Base-by-base conservation (phyloP, 2,113 vertebrate genomes). In the Phrynosoma blainvillii region DNA sequence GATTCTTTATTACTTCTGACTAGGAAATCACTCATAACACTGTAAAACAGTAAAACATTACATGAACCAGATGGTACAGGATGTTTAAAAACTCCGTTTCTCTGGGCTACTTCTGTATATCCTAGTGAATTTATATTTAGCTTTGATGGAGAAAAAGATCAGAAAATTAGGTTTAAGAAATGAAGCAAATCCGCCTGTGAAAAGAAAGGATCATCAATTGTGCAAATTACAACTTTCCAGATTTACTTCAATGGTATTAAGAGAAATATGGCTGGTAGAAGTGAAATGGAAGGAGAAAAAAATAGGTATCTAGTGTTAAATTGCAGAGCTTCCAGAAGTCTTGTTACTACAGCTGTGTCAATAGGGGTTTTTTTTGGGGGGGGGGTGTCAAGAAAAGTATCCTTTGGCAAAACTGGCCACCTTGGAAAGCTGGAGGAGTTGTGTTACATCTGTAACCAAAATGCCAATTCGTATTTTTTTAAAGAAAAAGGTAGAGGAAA, bases 331-430 rank as follows among this genome's bases (percentile, higher is more conserved):
- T 65, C 59, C 73, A 76, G 87, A 83, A 88, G 80, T 36, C 79
- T 68, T 87, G 85, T 82, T 82, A 76, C 73, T 47, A 88, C 81
- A 88, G 87, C 81, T 88, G 87, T 88, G 81, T 88, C 87, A 88
- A 88, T 88, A 84, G 62, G n/a, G n/a, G n/a, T n/a, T n/a, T n/a
- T n/a, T n/a, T 83, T 71, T 27, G 56, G 30, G 62, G 32, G 42
- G 59, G 25, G 56, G 25, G 75, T 54, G 42, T 42, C 11, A 54
- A 70, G 47, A 66, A 88, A 84, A 88, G 81, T 84, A 70, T 88
- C 81, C 74, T 84, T 84, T 88, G 81, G 81, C 81, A 88, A 78
- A 20, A 18, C 16, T 25, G 47, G 62, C 42, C 74, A 84, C 81
- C 56, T 78, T 78, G 81, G n/a, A 84, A 78, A 84, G 65, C 74